Conservation (phyloP, 2,797 vertebrate species). For the Macropodus opercularis region DNA sequence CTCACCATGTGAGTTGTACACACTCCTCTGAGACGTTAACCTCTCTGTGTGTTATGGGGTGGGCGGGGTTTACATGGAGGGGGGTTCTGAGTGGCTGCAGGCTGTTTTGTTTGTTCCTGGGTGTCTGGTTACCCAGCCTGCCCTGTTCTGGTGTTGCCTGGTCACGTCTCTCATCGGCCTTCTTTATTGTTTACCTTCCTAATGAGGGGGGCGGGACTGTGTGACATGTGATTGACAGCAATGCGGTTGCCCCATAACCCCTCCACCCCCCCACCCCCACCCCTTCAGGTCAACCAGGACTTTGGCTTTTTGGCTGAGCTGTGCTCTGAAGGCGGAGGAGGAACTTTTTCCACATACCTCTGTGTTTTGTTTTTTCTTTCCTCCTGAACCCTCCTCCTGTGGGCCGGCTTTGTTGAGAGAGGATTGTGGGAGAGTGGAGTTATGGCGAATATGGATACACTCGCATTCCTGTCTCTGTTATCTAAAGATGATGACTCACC, state of each 20-base stretch:
- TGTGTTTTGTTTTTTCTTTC: constrained; percentile 26
- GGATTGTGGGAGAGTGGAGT: constrained; percentile 58
- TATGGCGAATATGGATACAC: constrained; percentile 38
- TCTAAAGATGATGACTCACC: constrained; percentile 49
- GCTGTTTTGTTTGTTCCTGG: constrained; percentile 73
- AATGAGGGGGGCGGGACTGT: constrained; percentile 96
- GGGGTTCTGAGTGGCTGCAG: constrained; percentile 55
- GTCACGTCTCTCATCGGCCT: constrained; percentile 91
- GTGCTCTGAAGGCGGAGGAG: constrained; percentile 50
- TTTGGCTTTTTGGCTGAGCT: constrained; percentile 85
- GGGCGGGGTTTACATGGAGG: constrained; percentile 35
- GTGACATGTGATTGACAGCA: constrained; percentile 90
- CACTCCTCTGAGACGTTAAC: constrained; percentile 71
- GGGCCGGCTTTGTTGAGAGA: constrained; percentile 45
- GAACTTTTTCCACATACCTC: constrained; percentile 38
- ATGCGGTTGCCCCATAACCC: constrained; percentile 74
- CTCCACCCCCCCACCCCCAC: constrained; percentile 67
- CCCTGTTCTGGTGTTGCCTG: constrained; percentile 85
- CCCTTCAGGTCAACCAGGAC: constrained; percentile 75
- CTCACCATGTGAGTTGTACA: constrained; percentile 89
- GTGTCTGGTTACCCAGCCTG: constrained; percentile 88
- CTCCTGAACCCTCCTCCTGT: constrained; percentile 40
- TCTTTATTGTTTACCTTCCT: constrained; percentile 99
- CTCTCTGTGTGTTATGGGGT: constrained; percentile 36
- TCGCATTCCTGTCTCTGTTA: constrained; percentile 47